Percentiles rank a stretch among this genome's conserved stretches.
Conservation (phyloP, 2,888 invertebrate species). For the Torymus tubicola region DNA sequence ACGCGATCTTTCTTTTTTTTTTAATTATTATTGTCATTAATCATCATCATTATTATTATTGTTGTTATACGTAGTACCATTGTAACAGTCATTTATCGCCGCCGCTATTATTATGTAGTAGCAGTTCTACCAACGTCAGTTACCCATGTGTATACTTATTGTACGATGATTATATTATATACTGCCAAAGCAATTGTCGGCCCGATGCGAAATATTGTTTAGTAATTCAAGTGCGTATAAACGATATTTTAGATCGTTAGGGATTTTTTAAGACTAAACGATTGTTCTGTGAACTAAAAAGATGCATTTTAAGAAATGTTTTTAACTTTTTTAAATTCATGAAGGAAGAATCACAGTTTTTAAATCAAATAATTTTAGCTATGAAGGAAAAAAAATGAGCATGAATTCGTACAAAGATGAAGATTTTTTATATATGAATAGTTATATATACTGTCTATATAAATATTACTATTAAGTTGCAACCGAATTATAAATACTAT, state of each 20-base stretch:
- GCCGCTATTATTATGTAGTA: slow-evolving; percentile 48
- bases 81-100: slow-evolving; percentile 54
- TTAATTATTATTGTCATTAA: slow-evolving; percentile 17
- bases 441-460: slow-evolving; percentile 3
- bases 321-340: slow-evolving; percentile 1
- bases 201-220: slow-evolving; percentile 14
- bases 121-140: slow-evolving; percentile 54
- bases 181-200: slow-evolving; percentile 60
- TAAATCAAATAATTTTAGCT: background rate
- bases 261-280: too few relatives aligned
- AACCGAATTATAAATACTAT: background rate
- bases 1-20: slow-evolving; percentile 48
- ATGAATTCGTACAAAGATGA: background rate
- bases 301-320: too few relatives aligned
- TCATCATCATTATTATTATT: slow-evolving; percentile 29
- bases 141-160: slow-evolving; percentile 62
- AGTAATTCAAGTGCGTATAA: background rate
- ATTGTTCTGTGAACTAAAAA: too few relatives aligned
- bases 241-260: too few relatives aligned
- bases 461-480: background rate
- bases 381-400: too few relatives aligned
- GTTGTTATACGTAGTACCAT: slow-evolving; percentile 44
- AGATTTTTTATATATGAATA: slow-evolving; percentile 2
- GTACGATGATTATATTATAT: slow-evolving; percentile 60
- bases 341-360: slow-evolving; percentile 7